A percentile compares a stretch with the other conserved stretches of the same genome.
phyloP scores from a whole-genome alignment of 1,140 invertebrate species.

The Drosophila kanapiae region DNA sequence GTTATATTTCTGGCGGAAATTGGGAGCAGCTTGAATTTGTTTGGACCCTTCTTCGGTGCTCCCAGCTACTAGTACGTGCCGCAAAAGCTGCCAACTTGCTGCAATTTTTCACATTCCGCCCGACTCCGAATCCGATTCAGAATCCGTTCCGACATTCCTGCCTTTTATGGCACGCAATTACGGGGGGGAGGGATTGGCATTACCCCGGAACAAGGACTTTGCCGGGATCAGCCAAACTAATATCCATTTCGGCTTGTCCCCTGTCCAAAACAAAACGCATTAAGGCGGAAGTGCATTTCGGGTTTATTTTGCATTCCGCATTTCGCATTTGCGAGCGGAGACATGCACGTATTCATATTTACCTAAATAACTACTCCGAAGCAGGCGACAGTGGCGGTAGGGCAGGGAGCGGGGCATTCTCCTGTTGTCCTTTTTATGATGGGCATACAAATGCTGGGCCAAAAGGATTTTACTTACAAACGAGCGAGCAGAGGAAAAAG shows the following conservation, averaged over 20 bases:
- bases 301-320: slow-evolving; percentile 56
- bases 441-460: slow-evolving; percentile 65
- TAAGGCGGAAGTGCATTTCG: slow-evolving; percentile 76
- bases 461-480: slow-evolving; percentile 78
- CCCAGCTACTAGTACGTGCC: slow-evolving; percentile 21
- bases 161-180: slow-evolving; percentile 39
- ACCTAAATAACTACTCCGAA: slow-evolving; percentile 50
- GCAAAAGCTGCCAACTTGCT: slow-evolving; percentile 45
- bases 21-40: slow-evolving; percentile 28
- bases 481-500: slow-evolving; percentile 74
- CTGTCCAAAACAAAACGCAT: slow-evolving; percentile 72
- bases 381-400: no score
- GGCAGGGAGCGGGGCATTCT: background rate
- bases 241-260: slow-evolving; percentile 45
- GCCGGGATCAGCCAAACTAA: slow-evolving; percentile 45
- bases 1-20: slow-evolving; percentile 48
- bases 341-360: slow-evolving; percentile 71
- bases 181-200: slow-evolving; percentile 35
- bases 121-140: background rate
- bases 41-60: slow-evolving; percentile 4
- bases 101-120: slow-evolving; percentile 38
- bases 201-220: slow-evolving; percentile 16
- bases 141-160: slow-evolving; percentile 11
- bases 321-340: slow-evolving; percentile 57
- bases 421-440: slow-evolving; percentile 73